These are phyloP conservation scores for Alaudala cheleensis DNA, from an alignment of 2,113 vertebrate species.

Conservation along the genomic window DNA sequence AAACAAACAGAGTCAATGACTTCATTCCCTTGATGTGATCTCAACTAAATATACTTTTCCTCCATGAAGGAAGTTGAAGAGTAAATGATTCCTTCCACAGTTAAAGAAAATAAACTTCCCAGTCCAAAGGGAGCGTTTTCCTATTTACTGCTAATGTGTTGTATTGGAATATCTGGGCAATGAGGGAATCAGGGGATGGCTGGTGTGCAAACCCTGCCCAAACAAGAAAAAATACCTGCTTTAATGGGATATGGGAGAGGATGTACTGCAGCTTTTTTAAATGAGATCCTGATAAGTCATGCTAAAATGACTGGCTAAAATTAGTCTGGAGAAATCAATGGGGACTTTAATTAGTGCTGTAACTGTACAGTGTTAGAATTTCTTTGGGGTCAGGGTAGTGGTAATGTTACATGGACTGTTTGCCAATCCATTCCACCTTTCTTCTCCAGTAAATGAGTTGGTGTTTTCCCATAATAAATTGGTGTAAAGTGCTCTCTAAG, in stretches of 20 bases:
- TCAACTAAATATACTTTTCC: conserved; percentile 43
- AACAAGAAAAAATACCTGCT: not conserved
- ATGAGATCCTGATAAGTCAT: conserved; percentile 62
- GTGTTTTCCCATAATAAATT: conserved; percentile 65
- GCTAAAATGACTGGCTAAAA: conserved; percentile 66
- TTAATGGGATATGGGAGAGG: not conserved
- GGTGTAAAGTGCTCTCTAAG: conserved; percentile 55
- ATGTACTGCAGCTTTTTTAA: conserved; percentile 50
- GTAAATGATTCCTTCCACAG: conserved; percentile 3
- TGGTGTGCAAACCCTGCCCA: not conserved
- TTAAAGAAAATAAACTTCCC: conserved; percentile 54
- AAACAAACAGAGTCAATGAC: conserved; percentile 53
- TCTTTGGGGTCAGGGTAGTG: conserved; percentile 53
- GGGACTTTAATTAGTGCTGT: conserved; percentile 72
- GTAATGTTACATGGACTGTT: conserved; percentile 56
- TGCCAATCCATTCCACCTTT: conserved; percentile 60
- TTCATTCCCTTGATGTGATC: conserved; percentile 58
- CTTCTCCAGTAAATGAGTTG: conserved; percentile 62
- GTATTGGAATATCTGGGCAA: not conserved
- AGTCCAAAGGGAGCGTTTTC: not conserved
- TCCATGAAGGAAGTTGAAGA: not conserved
- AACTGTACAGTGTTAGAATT: conserved; percentile 57
- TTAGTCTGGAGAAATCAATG: conserved; percentile 78
- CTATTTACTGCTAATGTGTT: not conserved
- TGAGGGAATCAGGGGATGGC: not conserved